phyloP scores from a whole-genome alignment of 2,113 vertebrate genomes.

The Odontophorus gujanensis region DNA sequence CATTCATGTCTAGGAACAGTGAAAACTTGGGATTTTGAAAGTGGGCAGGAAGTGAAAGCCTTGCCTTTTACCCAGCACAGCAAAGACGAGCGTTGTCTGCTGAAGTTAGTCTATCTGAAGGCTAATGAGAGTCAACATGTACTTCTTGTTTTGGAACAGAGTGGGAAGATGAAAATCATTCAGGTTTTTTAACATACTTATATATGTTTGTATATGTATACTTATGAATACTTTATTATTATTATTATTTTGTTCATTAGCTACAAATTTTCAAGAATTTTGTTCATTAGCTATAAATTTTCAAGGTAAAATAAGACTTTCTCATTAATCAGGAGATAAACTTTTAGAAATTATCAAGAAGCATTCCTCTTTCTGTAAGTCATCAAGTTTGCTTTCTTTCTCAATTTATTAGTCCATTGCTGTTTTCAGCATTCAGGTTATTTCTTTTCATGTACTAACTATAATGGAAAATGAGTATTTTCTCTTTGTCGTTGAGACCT shows the following conservation, averaged over 20 bases:
- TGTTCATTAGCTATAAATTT: too few relatives aligned
- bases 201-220: not conserved
- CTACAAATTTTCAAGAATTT: not conserved
- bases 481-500: not conserved
- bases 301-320: not conserved
- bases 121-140: slow-evolving; percentile 47
- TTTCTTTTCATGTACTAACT: not conserved
- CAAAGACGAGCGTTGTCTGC: slow-evolving; percentile 42
- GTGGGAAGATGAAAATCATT: slow-evolving; percentile 73
- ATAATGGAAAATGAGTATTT: not conserved
- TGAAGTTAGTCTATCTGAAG: slow-evolving; percentile 66
- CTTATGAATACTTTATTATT: not conserved
- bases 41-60: slow-evolving; percentile 72
- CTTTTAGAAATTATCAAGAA: not conserved
- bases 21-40: slow-evolving; percentile 79
- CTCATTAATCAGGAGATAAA: not conserved
- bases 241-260: not conserved
- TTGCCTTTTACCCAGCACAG: slow-evolving; percentile 50
- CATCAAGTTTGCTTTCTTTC: not conserved
- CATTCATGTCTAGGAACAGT: slow-evolving; percentile 65
- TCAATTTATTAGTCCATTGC: not conserved
- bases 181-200: slow-evolving; percentile 64
- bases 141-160: slow-evolving; percentile 71
- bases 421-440: not conserved
- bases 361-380: not conserved